A percentile compares a stretch with the other conserved stretches of the same genome.
These are phyloP conservation scores for Rhinopithecus roxellana DNA, from an alignment of 2,113 vertebrate species.

Conservation along the genomic window DNA sequence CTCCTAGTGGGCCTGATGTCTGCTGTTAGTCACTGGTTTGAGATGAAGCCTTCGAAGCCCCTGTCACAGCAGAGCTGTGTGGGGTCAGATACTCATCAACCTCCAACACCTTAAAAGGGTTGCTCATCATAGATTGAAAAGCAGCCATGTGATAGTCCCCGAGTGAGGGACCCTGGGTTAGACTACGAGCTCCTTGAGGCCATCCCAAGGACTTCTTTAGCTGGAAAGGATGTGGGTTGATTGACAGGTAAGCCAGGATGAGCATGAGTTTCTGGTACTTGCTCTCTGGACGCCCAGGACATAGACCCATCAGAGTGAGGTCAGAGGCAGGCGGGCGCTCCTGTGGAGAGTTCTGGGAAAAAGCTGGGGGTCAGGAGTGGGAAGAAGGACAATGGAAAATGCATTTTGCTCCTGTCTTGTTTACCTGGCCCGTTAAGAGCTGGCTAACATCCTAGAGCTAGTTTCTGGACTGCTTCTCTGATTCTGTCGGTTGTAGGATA, in stretches of 20 bases:
- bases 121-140: not conserved
- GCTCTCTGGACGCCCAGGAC: not conserved
- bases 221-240: not conserved
- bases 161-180: not conserved
- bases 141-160: not conserved
- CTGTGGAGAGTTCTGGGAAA: not conserved
- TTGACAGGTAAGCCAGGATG: not conserved
- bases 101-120: not conserved
- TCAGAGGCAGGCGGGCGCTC: not conserved
- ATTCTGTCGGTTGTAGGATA: not conserved
- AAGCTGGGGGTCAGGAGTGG: not conserved
- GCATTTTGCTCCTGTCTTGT: not conserved
- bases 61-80: not conserved
- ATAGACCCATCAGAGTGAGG: not conserved
- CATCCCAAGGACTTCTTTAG: not conserved
- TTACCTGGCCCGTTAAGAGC: not conserved
- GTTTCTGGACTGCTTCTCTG: not conserved
- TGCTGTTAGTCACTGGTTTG: not conserved
- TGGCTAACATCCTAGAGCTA: not conserved
- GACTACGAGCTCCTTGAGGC: not conserved
- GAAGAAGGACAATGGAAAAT: not conserved
- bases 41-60: not conserved
- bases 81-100: not conserved
- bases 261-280: no score
- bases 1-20: not conserved